phyloP scores from a whole-genome alignment of 2,113 vertebrate species.

The Anoplopoma fimbria region DNA sequence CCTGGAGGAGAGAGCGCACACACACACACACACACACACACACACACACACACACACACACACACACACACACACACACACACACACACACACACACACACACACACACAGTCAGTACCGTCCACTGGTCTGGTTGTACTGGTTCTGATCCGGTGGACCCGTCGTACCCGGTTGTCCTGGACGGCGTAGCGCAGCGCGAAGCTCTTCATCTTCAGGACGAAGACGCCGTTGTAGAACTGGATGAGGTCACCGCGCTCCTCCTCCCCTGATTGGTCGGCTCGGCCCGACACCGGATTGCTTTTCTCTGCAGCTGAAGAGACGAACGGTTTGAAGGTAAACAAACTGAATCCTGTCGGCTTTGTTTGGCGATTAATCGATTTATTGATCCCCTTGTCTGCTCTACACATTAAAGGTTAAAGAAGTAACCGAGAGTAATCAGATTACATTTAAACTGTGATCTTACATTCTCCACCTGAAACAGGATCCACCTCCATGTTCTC shows the following conservation, averaged over 20 bases:
- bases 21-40: not conserved
- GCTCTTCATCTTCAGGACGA: slow-evolving; percentile 89
- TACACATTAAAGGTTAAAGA: too few relatives aligned
- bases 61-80: not conserved
- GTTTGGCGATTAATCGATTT: too few relatives aligned
- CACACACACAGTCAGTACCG: too few relatives aligned
- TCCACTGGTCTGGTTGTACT: not conserved
- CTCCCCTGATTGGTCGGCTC: slow-evolving; percentile 49
- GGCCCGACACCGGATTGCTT: slow-evolving; percentile 34
- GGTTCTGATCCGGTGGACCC: not conserved
- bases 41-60: not conserved
- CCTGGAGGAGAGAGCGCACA: slow-evolving; percentile 80
- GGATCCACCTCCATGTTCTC: slow-evolving; percentile 85
- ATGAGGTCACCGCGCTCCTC: slow-evolving; percentile 93
- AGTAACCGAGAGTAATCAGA: too few relatives aligned
- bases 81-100: not conserved
- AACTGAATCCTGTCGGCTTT: too few relatives aligned
- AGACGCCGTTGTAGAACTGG: slow-evolving; percentile 95
- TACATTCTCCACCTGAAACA: slow-evolving; percentile 76
- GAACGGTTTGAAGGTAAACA: too few relatives aligned
- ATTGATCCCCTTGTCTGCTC: too few relatives aligned
- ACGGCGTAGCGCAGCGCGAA: slow-evolving; percentile 91
- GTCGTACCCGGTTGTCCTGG: slow-evolving; percentile 87
- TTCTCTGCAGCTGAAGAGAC: slow-evolving; percentile 74
- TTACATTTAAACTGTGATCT: too few relatives aligned